Evolutionary conservation across 1,140 invertebrate genomes (phyloP).

Genomic region (Cryptotermes secundus): DNA sequence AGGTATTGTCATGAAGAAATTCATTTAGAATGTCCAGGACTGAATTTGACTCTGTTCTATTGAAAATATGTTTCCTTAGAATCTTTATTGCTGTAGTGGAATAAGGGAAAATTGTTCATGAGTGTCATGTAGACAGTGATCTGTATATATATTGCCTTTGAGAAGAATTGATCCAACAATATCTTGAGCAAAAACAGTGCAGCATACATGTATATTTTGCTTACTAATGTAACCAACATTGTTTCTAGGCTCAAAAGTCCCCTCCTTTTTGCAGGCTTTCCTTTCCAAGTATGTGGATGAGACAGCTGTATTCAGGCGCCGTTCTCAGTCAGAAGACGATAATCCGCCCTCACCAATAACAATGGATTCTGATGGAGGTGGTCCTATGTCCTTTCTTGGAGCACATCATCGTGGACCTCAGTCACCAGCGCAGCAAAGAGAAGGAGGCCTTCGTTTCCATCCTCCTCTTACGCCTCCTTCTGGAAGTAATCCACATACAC

Average conservation of each 20-base stretch:
- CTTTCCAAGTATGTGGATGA: conserved; percentile 93
- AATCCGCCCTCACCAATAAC: conserved; percentile 92
- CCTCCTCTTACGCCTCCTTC: conserved; percentile 77
- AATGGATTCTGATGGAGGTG: conserved; percentile 62
- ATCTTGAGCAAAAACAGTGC: too few species aligned
- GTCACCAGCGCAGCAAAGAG: conserved; percentile 64
- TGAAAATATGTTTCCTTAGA: too few species aligned
- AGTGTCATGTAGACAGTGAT: too few species aligned
- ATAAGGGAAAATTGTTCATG: too few species aligned
- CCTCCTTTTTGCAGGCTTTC: conserved; percentile 64
- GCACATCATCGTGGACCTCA: conserved; percentile 63
- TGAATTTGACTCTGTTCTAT: too few species aligned
- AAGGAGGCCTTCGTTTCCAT: conserved; percentile 67
- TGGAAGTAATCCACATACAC: conserved; percentile 83
- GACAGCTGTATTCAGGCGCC: conserved; percentile 71
- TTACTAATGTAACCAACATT: not conserved
- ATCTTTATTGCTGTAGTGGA: too few species aligned
- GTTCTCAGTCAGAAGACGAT: conserved; percentile 90
- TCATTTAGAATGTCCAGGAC: too few species aligned
- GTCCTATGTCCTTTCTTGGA: conserved; percentile 43
- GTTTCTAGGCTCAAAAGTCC: too few species aligned
- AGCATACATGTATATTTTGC: too few species aligned
- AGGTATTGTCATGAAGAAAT: too few species aligned
- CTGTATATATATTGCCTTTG: too few species aligned
- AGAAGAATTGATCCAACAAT: too few species aligned